Base-by-base conservation (phyloP, 2,888 invertebrate genomes). In the Scaptomyza flava region DNA sequence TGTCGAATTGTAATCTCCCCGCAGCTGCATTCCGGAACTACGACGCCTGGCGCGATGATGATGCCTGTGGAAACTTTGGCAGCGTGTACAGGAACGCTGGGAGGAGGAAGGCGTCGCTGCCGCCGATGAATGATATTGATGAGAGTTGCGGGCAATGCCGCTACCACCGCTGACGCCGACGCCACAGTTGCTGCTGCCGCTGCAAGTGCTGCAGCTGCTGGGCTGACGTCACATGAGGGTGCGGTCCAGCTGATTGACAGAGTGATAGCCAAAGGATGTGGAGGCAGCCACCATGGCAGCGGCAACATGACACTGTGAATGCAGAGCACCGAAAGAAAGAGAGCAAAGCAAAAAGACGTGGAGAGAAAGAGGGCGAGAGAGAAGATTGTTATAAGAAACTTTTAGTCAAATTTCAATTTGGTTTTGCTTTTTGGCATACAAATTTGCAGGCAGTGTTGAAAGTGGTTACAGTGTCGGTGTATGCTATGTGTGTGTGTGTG, bases 141-240 rank as follows among this genome's bases (percentile, higher is more conserved):
- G 80, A n/a, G 80, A 87, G 47, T 74, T 79, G 64, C 77, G 83
- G 63, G 31, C 72, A 53, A 51, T 73, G 43, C 58, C 80, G 71
- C 46, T 81, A 30, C 56, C 80, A 71, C 51, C 81, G 27, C 56
- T 57, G 11, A 14, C 41, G 7, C 20, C 87, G 51, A 83, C 86
- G 47, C 89, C 91, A 79, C 91, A 92, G 87, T 91, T 92, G 90
- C 91, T 91, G 85, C 91, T 90, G 75, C 90, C 90, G 78, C 91
- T 91, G 76, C 92, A 92, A 75, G 92, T 91, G 84, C 91, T 92
- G 89, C 92, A 92, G 85, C 91, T 92, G 90, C 91, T 92, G n/a
- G 91, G 91, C 83, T 92, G 91, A 52, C 92, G 92, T 91, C 92
- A 92, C 87, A 92, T 92, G 79, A 91, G 89, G 61, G 90, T 90